Evolutionary conservation across 2,888 invertebrate genomes (phyloP).

Genomic region (Chironomus riparius): DNA sequence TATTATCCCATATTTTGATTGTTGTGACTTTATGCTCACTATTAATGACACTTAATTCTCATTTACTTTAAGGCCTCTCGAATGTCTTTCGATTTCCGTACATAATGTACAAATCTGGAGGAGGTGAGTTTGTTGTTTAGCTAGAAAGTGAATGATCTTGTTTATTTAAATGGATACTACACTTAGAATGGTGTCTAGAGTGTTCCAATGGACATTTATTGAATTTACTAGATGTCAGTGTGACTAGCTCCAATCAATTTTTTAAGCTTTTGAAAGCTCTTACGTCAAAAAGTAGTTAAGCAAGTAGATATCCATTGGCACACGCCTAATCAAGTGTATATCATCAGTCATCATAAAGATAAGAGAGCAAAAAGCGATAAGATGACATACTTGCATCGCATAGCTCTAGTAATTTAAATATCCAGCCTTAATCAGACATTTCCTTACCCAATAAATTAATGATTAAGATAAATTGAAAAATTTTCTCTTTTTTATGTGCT

Average conservation of each 20-base stretch:
- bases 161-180: too few species aligned
- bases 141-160: too few species aligned
- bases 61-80: constrained; percentile 55
- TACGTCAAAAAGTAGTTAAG: too few species aligned
- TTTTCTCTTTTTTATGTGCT: constrained; percentile 35
- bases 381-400: neutral
- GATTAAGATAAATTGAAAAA: constrained; percentile 9
- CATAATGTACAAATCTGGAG: constrained; percentile 82
- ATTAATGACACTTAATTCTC: neutral
- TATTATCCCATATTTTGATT: too few species aligned
- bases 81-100: constrained; percentile 92
- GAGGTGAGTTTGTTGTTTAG: constrained; percentile 51
- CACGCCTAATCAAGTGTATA: too few species aligned
- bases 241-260: too few species aligned
- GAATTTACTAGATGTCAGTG: too few species aligned
- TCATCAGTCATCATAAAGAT: neutral
- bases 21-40: neutral
- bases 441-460: constrained; percentile 14
- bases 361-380: neutral
- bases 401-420: neutral
- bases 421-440: constrained; percentile 5
- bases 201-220: too few species aligned
- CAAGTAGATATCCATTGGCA: too few species aligned
- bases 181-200: too few species aligned
- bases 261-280: too few species aligned